Evolutionary conservation across 2,113 vertebrate genomes (phyloP), one percentile per base, ranked within the genome.

Genomic region (Percina caprodes): DNA sequence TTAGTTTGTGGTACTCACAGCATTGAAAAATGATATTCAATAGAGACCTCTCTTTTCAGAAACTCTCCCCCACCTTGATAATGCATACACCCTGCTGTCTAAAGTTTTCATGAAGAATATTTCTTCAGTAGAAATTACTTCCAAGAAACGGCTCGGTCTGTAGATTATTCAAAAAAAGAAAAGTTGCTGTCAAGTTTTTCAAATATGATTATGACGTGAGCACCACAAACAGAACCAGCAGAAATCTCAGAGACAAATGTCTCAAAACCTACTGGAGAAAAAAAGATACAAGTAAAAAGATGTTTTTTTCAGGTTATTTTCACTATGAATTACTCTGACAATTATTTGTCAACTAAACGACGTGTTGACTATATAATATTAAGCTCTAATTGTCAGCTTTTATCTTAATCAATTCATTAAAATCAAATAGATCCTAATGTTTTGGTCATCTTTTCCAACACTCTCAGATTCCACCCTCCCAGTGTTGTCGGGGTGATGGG

Each of bases 401-500:
- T 42, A 42, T 19, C 8, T 42, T 39, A 21, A 61, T 1, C 13
- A 59, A 58, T 51, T 23, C 12, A 23, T 14, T 21, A 33, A 59
- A 66, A 9, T 39, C 11, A 10, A 45, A 24, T 14, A 33, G 33
- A 56, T 16, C 5, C 26, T 66, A 7, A 21, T n/a, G 11, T 72
- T n/a, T 21, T 33, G 1, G 1, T 45, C n/a, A 16, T 71, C 3
- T 70, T 13, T 46, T 24, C 72, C 3, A 1, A 48, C 14, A 14
- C 77, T 82, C 93, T 70, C 92, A 99, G 97, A 85, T 99, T 99
- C 90, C 98, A 99, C 79, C 98, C 97, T 9, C 98, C 97, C 0
- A 94, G 96, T 0, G 96, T 99, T 33, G 97, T 98, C 0, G 98
- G 98, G 16, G 96, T 97, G 10, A 95, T 99, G 95, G 98, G 98